Evolutionary conservation across 2,888 invertebrate species (phyloP), one percentile per base, ranked within the genome.

Genomic region (Philonicus albiceps): DNA sequence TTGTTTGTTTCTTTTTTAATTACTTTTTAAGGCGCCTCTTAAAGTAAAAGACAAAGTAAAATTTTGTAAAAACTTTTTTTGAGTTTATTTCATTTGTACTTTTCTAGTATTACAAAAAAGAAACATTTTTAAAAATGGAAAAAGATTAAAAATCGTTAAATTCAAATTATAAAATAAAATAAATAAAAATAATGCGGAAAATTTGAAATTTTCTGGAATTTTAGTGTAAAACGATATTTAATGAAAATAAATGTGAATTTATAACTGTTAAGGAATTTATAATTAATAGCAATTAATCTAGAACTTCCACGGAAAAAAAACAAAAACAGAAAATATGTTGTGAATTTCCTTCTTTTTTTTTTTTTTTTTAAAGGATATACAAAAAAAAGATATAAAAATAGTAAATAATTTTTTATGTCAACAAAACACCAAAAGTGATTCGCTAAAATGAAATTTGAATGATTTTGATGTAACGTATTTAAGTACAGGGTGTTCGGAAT

Each of bases 231-330:
- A 22, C 6, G 64, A 11, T 64, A 27, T 22, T 55, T 3, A 37
- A 64, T 64, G 27, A 64, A 49, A 55, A 74, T 49, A 53, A 30
- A 80, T 80, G 80, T 80, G 53, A 80, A 80, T 53, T 80, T 80
- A 53, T 53, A 80, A 80, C n/a, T 43, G 80, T 80, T 80, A 80
- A 80, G 80, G 27, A 0, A 80, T 80, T 80, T 76, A 19, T 13
- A 22, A 31, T 74, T 34, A 40, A 78, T 78, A n/a, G n/a, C n/a
- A n/a, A 78, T 78, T 78, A 27, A 43, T 19, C 22, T 34, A 43
- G 40, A 40, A 40, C n/a, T 40, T 40, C 40, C 43, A 27, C 64
- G 27, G 7, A 64, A 22, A 22, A 27, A 0, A 64, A 31, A 74
- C n/a, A 31, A 8, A 19, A 22, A 64, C 0, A 11, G 1, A 64